Conservation (phyloP, 2,113 vertebrate species). For the Rhipidura dahli region DNA sequence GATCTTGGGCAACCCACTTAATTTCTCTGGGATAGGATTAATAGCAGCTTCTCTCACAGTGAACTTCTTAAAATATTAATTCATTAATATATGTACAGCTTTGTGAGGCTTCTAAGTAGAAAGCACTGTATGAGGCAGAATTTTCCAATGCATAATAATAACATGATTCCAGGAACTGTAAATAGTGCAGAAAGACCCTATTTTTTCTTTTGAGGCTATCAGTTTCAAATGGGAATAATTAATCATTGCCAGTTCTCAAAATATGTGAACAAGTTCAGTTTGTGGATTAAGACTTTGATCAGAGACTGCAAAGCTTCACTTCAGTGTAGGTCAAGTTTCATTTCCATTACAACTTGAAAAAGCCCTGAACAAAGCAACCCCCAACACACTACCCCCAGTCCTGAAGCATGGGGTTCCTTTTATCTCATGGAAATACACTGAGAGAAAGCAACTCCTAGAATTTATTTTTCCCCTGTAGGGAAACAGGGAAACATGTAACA, state of each 20-base stretch:
- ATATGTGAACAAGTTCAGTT: background rate
- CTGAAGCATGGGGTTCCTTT: background rate
- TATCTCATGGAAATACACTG: background rate
- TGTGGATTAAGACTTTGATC: background rate
- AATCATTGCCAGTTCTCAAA: background rate
- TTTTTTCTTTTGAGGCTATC: background rate
- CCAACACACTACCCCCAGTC: background rate
- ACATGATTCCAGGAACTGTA: background rate
- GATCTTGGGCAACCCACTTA: slow-evolving; percentile 42
- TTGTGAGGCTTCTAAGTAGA: slow-evolving; percentile 6
- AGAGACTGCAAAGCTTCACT: background rate
- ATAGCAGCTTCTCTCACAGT: slow-evolving; percentile 34
- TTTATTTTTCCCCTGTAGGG: background rate
- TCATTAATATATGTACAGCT: slow-evolving; percentile 42
- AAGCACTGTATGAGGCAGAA: background rate
- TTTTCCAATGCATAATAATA: background rate
- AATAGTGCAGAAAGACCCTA: background rate
- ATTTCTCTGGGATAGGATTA: slow-evolving; percentile 42
- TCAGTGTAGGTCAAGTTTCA: background rate
- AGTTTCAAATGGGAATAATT: background rate
- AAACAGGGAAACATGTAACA: background rate
- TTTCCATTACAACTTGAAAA: background rate
- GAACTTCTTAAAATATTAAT: slow-evolving; percentile 53
- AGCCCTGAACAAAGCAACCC: background rate
- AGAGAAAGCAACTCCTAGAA: background rate